phyloP scores from a whole-genome alignment of 23 tunicate species.

The Corella eumyota region DNA sequence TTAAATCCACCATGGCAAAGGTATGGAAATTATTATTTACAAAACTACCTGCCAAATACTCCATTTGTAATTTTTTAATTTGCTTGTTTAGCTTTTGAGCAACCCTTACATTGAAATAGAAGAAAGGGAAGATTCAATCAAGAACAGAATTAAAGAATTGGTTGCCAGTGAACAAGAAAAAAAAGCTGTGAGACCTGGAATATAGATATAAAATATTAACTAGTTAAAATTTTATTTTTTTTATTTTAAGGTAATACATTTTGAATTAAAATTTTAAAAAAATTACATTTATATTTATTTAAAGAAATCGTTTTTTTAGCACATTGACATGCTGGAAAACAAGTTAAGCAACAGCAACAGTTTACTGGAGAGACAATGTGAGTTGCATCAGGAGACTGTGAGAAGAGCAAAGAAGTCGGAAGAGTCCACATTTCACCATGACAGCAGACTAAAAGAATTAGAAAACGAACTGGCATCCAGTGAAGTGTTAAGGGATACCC shows the following conservation, averaged over 20 bases:
- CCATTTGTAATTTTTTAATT: neutral
- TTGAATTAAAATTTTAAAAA: too few species aligned
- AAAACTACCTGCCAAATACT: neutral
- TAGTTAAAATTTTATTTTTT: too few species aligned
- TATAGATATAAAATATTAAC: too few species aligned
- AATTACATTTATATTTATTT: too few species aligned
- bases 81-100: conserved; percentile 39
- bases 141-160: conserved; percentile 52
- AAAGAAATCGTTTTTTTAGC: too few species aligned
- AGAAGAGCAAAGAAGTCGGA: conserved; percentile 73
- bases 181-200: conserved; percentile 36
- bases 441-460: conserved; percentile 43
- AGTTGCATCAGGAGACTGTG: conserved; percentile 73
- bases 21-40: conserved; percentile 8
- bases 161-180: conserved; percentile 43
- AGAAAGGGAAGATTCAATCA: conserved; percentile 66
- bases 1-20: conserved; percentile 69
- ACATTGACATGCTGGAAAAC: conserved; percentile 40
- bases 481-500: conserved; percentile 74
- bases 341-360: conserved; percentile 43
- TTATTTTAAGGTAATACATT: too few species aligned
- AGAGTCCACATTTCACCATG: conserved; percentile 29
- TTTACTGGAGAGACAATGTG: conserved; percentile 77
- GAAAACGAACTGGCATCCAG: conserved; percentile 75
- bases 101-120: conserved; percentile 60